phyloP scores from a whole-genome alignment of 2,113 vertebrate species.

The Eclectus roratus region DNA sequence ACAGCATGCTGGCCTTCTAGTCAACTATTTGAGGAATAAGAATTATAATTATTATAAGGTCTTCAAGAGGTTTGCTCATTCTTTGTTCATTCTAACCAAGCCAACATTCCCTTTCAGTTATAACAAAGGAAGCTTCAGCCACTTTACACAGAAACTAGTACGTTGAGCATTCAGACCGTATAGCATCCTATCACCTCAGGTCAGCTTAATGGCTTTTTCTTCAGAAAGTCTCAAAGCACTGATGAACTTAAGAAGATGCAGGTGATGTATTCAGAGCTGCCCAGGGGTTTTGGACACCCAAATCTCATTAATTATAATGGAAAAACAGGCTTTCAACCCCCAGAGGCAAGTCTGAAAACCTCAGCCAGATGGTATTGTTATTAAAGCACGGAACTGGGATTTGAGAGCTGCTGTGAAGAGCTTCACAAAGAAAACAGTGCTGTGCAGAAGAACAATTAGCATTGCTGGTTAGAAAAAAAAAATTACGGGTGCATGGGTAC shows the following conservation, averaged over 20 bases:
- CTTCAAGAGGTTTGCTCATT: not conserved
- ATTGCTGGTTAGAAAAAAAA: not conserved
- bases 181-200: not conserved
- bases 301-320: slow-evolving; percentile 49
- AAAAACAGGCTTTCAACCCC: not conserved
- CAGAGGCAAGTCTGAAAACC: slow-evolving; percentile 21
- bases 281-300: slow-evolving; percentile 31
- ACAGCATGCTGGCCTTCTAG: not conserved
- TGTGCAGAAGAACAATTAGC: not conserved
- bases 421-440: not conserved
- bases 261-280: slow-evolving; percentile 1
- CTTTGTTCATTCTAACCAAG: not conserved
- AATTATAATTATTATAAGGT: not conserved
- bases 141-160: not conserved
- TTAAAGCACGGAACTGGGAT: slow-evolving; percentile 35
- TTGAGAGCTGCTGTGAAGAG: slow-evolving; percentile 22
- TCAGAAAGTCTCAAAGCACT: not conserved
- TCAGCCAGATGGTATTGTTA: slow-evolving; percentile 57
- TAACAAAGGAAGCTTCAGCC: not conserved
- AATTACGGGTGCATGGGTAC: not conserved
- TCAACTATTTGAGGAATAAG: not conserved
- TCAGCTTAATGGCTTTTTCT: not conserved
- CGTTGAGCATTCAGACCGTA: not conserved
- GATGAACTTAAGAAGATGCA: not conserved
- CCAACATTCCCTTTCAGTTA: not conserved